These are phyloP conservation scores for Ctenosaura bakeri DNA, from an alignment of 2,797 vertebrate species.

Conservation along the genomic window DNA sequence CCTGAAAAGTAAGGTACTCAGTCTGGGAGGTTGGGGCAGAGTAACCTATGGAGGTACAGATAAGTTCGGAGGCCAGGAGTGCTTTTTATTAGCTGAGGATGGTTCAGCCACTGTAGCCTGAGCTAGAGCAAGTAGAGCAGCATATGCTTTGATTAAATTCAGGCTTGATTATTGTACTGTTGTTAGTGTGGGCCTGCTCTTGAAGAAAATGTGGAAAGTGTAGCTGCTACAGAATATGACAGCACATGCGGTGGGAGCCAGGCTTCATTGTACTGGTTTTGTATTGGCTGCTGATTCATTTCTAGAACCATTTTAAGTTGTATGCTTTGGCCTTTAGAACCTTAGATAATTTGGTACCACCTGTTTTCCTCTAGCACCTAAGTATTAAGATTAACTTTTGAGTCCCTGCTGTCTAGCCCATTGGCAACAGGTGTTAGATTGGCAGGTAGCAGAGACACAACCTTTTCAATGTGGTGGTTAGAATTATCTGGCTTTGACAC, in stretches of 20 bases:
- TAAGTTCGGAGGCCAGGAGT: neutral
- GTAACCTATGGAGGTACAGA: neutral
- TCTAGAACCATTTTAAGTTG: neutral
- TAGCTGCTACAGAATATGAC: neutral
- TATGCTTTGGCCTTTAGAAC: neutral
- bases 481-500: neutral
- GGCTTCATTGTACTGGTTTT: neutral
- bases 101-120: neutral
- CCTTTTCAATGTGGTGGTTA: neutral
- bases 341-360: neutral
- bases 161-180: neutral
- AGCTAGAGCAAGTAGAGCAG: neutral
- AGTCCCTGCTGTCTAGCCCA: neutral
- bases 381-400: neutral
- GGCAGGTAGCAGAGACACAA: neutral
- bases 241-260: neutral
- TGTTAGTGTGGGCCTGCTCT: too few species aligned
- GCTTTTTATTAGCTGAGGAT: neutral
- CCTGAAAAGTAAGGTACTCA: neutral
- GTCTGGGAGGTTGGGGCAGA: neutral
- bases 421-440: neutral
- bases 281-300: neutral
- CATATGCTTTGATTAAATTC: neutral
- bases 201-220: neutral
- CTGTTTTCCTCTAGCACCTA: neutral